Evolutionary conservation across 2,113 vertebrate species (phyloP).

Genomic region (Ceuthmochares aereus): DNA sequence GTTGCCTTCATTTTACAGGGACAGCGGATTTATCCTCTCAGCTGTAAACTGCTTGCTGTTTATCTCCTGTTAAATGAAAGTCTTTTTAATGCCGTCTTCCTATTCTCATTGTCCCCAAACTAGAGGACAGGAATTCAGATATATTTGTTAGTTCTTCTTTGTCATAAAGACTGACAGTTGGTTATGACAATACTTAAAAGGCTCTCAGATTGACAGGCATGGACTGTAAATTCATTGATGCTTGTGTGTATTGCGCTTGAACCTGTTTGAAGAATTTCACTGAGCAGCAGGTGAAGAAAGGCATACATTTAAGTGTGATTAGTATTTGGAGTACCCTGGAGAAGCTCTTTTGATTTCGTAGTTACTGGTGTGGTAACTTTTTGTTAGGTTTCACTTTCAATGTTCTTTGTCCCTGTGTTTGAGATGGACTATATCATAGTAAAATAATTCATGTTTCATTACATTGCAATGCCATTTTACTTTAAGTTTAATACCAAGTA

Average conservation of each 20-base stretch:
- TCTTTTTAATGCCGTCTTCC: fast-evolving
- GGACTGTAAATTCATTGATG: not conserved
- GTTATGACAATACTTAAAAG: fast-evolving
- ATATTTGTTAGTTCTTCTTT: not conserved
- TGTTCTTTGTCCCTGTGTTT: not conserved
- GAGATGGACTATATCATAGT: not conserved
- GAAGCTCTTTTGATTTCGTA: not conserved
- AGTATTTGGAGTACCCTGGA: not conserved
- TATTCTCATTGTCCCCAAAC: not conserved
- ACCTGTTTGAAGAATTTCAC: not conserved
- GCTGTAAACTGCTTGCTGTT: not conserved
- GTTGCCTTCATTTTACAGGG: not conserved
- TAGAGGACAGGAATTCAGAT: too few relatives aligned
- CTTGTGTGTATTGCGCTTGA: not conserved
- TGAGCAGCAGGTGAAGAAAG: not conserved
- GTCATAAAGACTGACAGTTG: not conserved
- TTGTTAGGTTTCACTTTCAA: not conserved
- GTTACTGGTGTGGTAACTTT: not conserved
- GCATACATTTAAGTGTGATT: not conserved
- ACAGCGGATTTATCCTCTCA: not conserved
- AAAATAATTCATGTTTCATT: not conserved
- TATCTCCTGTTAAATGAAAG: not conserved
- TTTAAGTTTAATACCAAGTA: not conserved
- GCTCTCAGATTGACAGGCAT: too few relatives aligned
- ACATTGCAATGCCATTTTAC: not conserved